Conservation (phyloP, 2,113 vertebrate species). For the Larimichthys polyactis region DNA sequence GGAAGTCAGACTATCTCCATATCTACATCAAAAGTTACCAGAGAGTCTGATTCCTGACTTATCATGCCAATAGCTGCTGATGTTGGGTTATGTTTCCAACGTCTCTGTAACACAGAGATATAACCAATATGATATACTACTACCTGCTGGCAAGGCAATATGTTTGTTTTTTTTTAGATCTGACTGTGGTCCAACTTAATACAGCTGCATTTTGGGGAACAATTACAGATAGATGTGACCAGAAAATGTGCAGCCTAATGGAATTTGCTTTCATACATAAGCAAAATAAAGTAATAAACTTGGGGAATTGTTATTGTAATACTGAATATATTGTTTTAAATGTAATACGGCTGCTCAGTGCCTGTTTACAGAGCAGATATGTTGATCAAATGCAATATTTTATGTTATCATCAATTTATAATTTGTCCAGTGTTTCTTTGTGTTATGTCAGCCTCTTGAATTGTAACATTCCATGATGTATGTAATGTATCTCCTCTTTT, state of each 20-base stretch:
- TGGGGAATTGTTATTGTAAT: slow-evolving; percentile 49
- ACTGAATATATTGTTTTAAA: slow-evolving; percentile 58
- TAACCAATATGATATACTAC: slow-evolving; percentile 41
- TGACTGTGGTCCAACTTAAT: slow-evolving; percentile 55
- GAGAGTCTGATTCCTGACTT: slow-evolving; percentile 38
- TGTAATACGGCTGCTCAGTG: slow-evolving; percentile 53
- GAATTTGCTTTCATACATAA: slow-evolving; percentile 55
- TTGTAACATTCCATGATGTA: slow-evolving; percentile 78
- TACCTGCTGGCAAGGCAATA: slow-evolving; percentile 62
- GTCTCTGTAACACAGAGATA: slow-evolving; percentile 45
- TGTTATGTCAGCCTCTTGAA: slow-evolving; percentile 64
- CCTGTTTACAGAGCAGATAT: slow-evolving; percentile 58
- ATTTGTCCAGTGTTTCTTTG: slow-evolving; percentile 51
- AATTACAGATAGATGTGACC: slow-evolving; percentile 28
- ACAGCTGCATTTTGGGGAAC: slow-evolving; percentile 47
- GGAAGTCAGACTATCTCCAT: slow-evolving; percentile 38
- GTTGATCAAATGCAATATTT: slow-evolving; percentile 77
- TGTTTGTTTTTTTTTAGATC: slow-evolving; percentile 11
- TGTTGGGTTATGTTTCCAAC: slow-evolving; percentile 41
- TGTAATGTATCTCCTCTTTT: slow-evolving; percentile 56
- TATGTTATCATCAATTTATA: slow-evolving; percentile 48
- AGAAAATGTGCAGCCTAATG: slow-evolving; percentile 38
- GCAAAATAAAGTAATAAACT: slow-evolving; percentile 49
- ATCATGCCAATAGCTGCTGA: slow-evolving; percentile 55
- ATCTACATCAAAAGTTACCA: slow-evolving; percentile 35